These are phyloP conservation scores for Himalopsyche tibetana DNA, from an alignment of 2,888 invertebrate species.

Conservation along the genomic window DNA sequence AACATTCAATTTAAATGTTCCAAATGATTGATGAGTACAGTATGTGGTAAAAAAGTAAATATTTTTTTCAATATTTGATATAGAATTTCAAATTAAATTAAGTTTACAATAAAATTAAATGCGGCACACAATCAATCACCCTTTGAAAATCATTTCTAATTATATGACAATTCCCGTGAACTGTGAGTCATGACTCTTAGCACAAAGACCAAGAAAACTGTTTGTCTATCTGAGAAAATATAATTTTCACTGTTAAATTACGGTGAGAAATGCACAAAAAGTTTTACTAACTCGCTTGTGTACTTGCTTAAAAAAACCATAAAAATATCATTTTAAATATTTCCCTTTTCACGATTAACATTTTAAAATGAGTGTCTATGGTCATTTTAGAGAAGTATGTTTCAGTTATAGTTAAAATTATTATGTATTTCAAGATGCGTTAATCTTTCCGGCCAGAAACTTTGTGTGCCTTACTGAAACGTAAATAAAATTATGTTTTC, in stretches of 20 bases:
- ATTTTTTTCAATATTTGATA: no score
- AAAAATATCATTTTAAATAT: neutral
- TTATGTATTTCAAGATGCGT: no score
- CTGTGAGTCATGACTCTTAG: neutral
- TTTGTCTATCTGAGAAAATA: constrained; percentile 12
- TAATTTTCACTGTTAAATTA: neutral
- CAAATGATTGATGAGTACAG: no score
- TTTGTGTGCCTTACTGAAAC: no score
- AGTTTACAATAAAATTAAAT: no score
- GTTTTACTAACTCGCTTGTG: neutral
- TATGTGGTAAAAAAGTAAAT: no score
- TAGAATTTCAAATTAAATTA: no score
- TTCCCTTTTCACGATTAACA: neutral
- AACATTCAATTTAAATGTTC: no score
- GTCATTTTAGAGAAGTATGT: neutral
- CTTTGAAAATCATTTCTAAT: neutral
- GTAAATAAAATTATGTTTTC: no score
- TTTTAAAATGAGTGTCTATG: neutral
- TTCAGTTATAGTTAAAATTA: neutral
- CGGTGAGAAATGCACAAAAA: neutral
- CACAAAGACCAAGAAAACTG: neutral
- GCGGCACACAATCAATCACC: no score
- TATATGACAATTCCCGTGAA: neutral
- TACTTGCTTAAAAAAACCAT: neutral
- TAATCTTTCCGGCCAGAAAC: no score